Base-by-base conservation (phyloP, 2,797 vertebrate species). In the Todus mexicanus region DNA sequence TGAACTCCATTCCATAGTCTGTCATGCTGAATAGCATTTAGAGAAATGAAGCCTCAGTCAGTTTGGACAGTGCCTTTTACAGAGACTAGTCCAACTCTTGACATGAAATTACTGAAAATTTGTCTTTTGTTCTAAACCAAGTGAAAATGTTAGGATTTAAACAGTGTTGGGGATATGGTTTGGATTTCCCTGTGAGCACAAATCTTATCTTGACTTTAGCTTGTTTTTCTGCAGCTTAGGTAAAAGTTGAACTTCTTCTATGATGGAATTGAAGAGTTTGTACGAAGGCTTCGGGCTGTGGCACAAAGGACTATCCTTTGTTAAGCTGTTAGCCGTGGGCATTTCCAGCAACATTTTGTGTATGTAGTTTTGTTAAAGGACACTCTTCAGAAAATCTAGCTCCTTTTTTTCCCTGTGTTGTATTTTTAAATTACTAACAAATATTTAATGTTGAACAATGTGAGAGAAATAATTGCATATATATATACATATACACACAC, bases 1-100 rank as follows among this genome's bases (percentile, higher is more conserved):
- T 95, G 81, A 95, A 91, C 90, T 92, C 84, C 89, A 85, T 95
- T 64, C 95, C 82, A 18, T 77, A 71, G 84, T 66, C 89, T 89
- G 87, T 94, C 90, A 56, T 66, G 89, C 82, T 85, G 79, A 90
- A 84, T 38, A 89, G 91, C 64, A 29, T 31, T 94, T 72, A 68
- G 84, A 81, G 74, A 80, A 81, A 60, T 38, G 82, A 94, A 95
- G 82, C 68, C 74, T 21, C 54, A 65, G 81, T 83, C 38, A 87
- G 72, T 85, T 87, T 89, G 94, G 82, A 79, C 84, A 92, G 81
- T 51, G 78, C 59, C 75, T 94, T 89, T 71, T 79, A 65, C 1
- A 2, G 87, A 70, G 66, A 53, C 20, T 22, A 19, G 31, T 72
- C 74, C 66, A 91, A 23, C 50, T 89, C 90, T 60, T 6, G 12